Base-by-base conservation (phyloP, 2,797 vertebrate species). In the Eulemur albifrons region DNA sequence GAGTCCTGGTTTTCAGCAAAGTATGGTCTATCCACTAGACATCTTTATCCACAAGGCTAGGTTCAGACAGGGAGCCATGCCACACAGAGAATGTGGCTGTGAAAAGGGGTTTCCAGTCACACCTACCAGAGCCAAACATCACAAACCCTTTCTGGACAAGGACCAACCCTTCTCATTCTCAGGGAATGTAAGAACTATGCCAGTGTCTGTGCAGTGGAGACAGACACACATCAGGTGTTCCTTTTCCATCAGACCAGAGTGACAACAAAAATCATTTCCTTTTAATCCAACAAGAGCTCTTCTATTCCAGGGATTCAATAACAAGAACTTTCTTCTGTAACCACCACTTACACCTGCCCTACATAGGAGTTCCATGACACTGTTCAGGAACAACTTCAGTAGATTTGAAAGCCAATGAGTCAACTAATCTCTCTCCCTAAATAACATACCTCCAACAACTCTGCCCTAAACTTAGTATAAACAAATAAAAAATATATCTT, bases 161-260 rank as follows among this genome's bases (percentile, higher is more conserved):
- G 73, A 87, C 65, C 90, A 97, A 90, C 80, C 54, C 75, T 93
- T 57, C 96, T 97, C 96, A 98, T 30, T 94, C 93, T 32, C 12
- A 9, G 88, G 87, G 96, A 98, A 96, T 94, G 89, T 88, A 70
- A 96, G 89, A 73, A 57, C 54, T 69, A 82, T n/a, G 94, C 93
- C 96, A 96, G 88, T 73, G 95, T 96, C 94, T 95, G 76, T 89
- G 77, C 63, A 43, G 54, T 76, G 83, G 94, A 96, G 96, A 96
- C 91, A 97, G 91, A 96, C 87, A 96, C 84, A 87, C 81, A 77
- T 93, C 81, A 97, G 97, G 95, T 95, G 81, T 81, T 94, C 94
- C 92, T 96, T 89, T 94, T 92, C 93, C 92, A 67, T 87, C 43
- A 93, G 87, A 90, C 93, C 80, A 90, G 14, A 92, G 63, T 40